Evolutionary conservation across 2,113 vertebrate genomes (phyloP).

Genomic region (Xerus inauris): DNA sequence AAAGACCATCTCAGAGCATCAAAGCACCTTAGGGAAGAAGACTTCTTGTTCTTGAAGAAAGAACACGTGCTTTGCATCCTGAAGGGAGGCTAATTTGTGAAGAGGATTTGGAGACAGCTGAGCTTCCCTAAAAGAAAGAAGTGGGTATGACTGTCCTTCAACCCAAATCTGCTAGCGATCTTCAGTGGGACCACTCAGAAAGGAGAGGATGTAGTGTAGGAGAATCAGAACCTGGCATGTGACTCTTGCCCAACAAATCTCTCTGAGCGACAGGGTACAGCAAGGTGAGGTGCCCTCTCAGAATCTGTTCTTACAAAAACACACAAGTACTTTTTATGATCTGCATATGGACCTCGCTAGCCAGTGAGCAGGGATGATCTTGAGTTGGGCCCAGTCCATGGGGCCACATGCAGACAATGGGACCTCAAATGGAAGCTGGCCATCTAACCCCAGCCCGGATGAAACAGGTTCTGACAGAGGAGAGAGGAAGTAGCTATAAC

Average conservation of each 20-base stretch:
- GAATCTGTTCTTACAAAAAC: not conserved
- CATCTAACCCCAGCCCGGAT: not conserved
- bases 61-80: not conserved
- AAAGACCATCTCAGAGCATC: not conserved
- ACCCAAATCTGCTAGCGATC: not conserved
- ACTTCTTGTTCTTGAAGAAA: not conserved
- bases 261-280: not conserved
- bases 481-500: not conserved
- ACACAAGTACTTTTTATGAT: fast-evolving
- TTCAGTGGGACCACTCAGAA: not conserved
- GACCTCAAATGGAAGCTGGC: not conserved
- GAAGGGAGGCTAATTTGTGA: not conserved
- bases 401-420: too few relatives aligned
- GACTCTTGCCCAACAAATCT: not conserved
- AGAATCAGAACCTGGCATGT: not conserved
- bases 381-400: not conserved
- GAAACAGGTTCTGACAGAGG: too few relatives aligned
- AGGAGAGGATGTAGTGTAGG: not conserved
- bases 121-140: not conserved
- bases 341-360: not conserved
- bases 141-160: not conserved
- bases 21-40: not conserved
- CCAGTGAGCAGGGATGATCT: too few relatives aligned
- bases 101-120: not conserved
- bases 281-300: not conserved